These are phyloP conservation scores for Strigamia transsilvanica DNA, from an alignment of 2,888 invertebrate species.

Conservation along the genomic window DNA sequence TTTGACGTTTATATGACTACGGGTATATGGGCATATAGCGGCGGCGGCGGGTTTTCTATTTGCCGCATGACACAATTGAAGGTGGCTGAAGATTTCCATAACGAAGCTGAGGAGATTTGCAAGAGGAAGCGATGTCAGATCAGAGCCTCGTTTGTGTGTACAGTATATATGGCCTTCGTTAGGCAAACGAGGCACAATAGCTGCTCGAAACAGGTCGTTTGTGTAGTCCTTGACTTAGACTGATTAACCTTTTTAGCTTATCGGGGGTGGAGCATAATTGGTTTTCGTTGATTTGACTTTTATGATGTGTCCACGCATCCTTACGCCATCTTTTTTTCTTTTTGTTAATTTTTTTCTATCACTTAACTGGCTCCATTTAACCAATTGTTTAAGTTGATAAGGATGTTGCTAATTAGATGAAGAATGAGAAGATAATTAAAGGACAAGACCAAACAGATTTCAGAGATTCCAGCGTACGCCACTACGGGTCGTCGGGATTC, in stretches of 20 bases:
- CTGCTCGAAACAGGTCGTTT: slow-evolving; percentile 18
- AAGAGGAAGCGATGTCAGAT: not conserved
- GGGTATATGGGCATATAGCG: too few relatives aligned
- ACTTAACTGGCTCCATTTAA: slow-evolving; percentile 50
- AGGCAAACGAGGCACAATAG: slow-evolving; percentile 21
- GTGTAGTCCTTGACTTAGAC: slow-evolving; percentile 14
- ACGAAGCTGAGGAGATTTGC: slow-evolving; percentile 50
- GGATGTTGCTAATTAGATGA: slow-evolving; percentile 54
- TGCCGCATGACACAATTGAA: not conserved
- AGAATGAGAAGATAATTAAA: slow-evolving; percentile 53
- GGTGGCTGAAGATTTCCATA: slow-evolving; percentile 39
- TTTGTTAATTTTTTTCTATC: slow-evolving; percentile 39
- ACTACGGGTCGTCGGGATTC: not conserved
- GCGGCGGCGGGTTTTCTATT: not conserved
- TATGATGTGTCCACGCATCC: slow-evolving; percentile 30
- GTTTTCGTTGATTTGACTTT: slow-evolving; percentile 30
- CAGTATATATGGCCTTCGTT: slow-evolving; percentile 16
- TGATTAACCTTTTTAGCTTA: slow-evolving; percentile 26
- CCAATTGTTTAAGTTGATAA: slow-evolving; percentile 53
- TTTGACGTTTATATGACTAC: not conserved
- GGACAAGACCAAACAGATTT: slow-evolving; percentile 48
- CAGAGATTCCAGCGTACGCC: slow-evolving; percentile 30
- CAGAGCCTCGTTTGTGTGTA: not conserved
- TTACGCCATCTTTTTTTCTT: slow-evolving; percentile 30
- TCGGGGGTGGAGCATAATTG: slow-evolving; percentile 30